Percentiles rank a stretch among this genome's conserved stretches.
Evolutionary conservation across 2,113 vertebrate species (phyloP).

Genomic region (Romanogobio albipinnatus): DNA sequence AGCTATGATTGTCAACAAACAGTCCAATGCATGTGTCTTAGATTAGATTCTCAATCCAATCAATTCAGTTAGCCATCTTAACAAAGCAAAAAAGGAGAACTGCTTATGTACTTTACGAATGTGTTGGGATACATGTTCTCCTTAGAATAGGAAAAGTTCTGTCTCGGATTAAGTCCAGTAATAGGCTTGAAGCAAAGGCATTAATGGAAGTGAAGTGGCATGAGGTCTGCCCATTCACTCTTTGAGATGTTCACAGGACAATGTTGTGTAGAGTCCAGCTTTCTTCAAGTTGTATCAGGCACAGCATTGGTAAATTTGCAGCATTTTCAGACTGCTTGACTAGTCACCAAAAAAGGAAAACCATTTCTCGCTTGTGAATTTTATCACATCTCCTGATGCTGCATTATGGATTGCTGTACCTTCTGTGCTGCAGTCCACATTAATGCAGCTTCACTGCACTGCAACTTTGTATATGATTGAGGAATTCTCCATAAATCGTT

Average conservation of each 20-base stretch:
- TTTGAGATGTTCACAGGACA: neutral
- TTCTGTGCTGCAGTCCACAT: conserved; percentile 53
- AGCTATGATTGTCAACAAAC: conserved; percentile 13
- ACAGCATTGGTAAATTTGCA: neutral
- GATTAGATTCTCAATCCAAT: conserved; percentile 28
- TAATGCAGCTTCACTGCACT: conserved; percentile 28
- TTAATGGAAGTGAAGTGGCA: conserved; percentile 59
- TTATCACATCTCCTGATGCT: conserved; percentile 30
- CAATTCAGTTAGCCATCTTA: neutral
- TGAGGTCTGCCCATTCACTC: conserved; percentile 46
- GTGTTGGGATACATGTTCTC: conserved; percentile 26
- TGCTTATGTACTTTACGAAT: conserved; percentile 7
- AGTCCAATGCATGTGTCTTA: neutral
- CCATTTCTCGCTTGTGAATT: neutral
- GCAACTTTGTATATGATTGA: conserved; percentile 60
- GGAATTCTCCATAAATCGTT: conserved; percentile 57
- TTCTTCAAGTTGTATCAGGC: neutral
- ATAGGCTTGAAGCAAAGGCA: conserved; percentile 61
- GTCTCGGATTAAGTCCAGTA: conserved; percentile 55
- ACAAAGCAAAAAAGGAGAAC: neutral
- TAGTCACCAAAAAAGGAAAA: conserved; percentile 6
- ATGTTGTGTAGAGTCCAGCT: neutral
- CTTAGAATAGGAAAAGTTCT: conserved; percentile 51
- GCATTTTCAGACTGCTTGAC: neutral
- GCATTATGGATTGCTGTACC: conserved; percentile 52